Base-by-base conservation (phyloP, 2,797 vertebrate genomes). In the Prunella strophiata region DNA sequence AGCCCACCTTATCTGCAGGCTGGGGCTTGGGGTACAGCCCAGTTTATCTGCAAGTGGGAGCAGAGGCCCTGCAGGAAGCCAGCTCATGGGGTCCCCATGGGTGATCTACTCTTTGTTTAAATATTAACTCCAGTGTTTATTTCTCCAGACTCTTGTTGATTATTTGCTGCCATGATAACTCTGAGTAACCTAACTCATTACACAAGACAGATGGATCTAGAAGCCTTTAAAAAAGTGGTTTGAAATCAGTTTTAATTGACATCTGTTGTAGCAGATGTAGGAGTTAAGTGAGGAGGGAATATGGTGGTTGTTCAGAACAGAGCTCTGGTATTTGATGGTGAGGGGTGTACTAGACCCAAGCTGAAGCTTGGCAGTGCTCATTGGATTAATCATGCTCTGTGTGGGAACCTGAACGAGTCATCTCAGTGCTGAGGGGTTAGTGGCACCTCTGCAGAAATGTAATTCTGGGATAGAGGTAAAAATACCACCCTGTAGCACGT, bases 241-340 rank as follows among this genome's bases (percentile, higher is more conserved):
- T 89, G 10, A 95, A 89, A 62, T 2, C 63, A 67, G 27, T 73
- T 87, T 43, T 54, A 61, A 45, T 54, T 3, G 40, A 40, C 85
- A 68, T 75, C 61, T 94, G 47, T 80, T 72, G 21, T 40, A 71
- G 79, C 36, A 80, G 72, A n/a, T 85, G 89, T 93, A 61, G 91
- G 72, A 84, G 85, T 70, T 85, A 51, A 84, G 52, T 67, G 71
- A 34, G 81, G 68, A 67, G 45, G 84, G 68, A 77, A 19, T 47
- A 10, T 47, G 72, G 67, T 75, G 4, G 63, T 75, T n/a, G 36
- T 79, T 89, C 38, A 45, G 78, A 74, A 22, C 36, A 72, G 58
- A 57, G 22, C 62, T 34, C n/a, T 71, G 61, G 10, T 74, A 11
- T 13, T 68, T 74, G 62, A 27, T 50, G 50, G 17, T 54, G 55